Conservation (phyloP, 2,113 vertebrate genomes). For the Anhinga rufa region DNA sequence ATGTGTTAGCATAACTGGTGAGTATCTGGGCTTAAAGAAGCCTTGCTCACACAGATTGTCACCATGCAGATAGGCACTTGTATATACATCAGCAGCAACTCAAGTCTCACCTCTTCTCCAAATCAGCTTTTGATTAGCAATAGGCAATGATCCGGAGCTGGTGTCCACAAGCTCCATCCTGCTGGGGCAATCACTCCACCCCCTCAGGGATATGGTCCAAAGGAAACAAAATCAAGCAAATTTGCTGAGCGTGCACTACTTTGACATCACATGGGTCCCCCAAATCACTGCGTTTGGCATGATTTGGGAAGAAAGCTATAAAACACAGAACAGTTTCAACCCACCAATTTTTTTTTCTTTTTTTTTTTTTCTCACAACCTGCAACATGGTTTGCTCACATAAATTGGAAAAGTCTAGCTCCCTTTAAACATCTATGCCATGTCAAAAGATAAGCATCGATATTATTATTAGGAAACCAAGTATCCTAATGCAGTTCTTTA, state of each 20-base stretch:
- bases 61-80: neutral
- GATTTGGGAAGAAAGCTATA: neutral
- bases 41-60: neutral
- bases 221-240: neutral
- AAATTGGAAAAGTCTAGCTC: neutral
- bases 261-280: neutral
- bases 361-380: neutral
- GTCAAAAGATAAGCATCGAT: neutral
- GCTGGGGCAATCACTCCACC: too few species aligned
- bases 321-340: neutral
- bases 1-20: neutral
- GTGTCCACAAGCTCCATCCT: neutral
- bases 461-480: neutral
- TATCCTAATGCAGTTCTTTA: neutral
- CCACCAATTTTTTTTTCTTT: rapidly evolving
- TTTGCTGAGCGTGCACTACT: neutral
- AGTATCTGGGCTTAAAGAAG: neutral
- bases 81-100: neutral
- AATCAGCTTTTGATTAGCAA: neutral
- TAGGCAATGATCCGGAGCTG: neutral
- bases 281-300: neutral
- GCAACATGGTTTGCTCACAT: rapidly evolving
- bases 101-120: neutral
- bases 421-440: neutral
- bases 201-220: neutral